A percentile compares a stretch with the other conserved stretches of the same genome.
Conservation (phyloP, 2,888 invertebrate species). For the Latheticus oryzae region DNA sequence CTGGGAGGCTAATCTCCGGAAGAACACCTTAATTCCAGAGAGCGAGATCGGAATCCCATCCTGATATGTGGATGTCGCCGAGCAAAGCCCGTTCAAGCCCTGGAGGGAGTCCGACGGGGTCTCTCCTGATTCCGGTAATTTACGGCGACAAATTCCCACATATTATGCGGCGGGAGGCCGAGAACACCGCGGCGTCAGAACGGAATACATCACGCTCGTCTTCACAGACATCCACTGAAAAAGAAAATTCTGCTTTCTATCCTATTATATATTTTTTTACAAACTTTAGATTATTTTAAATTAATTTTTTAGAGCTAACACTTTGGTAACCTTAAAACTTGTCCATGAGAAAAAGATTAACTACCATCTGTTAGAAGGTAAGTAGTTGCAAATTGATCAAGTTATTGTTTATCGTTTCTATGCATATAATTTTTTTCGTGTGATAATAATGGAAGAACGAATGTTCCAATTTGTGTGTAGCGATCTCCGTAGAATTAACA, state of each 20-base stretch:
- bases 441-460: slow-evolving; percentile 33
- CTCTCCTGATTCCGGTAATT: slow-evolving; percentile 60
- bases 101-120: slow-evolving; percentile 49
- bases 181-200: slow-evolving; percentile 44
- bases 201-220: slow-evolving; percentile 34
- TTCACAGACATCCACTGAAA: slow-evolving; percentile 14
- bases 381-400: no score
- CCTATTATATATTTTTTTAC: no score
- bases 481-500: slow-evolving; percentile 58
- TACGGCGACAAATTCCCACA: slow-evolving; percentile 65
- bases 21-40: slow-evolving; percentile 62
- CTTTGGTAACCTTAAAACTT: no score
- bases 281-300: no score
- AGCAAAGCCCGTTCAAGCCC: slow-evolving; percentile 52
- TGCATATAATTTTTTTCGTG: no score
- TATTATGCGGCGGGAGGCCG: slow-evolving; percentile 57
- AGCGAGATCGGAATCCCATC: slow-evolving; percentile 57
- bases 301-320: no score
- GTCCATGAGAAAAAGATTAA: no score
- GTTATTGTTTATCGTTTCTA: no score
- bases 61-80: slow-evolving; percentile 60
- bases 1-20: slow-evolving; percentile 61
- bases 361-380: no score
- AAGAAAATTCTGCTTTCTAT: no score
- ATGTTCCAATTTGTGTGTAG: slow-evolving; percentile 48